Base-by-base conservation (phyloP, 92 coral and sea anemone genomes). In the Palythoa heliodiscus region DNA sequence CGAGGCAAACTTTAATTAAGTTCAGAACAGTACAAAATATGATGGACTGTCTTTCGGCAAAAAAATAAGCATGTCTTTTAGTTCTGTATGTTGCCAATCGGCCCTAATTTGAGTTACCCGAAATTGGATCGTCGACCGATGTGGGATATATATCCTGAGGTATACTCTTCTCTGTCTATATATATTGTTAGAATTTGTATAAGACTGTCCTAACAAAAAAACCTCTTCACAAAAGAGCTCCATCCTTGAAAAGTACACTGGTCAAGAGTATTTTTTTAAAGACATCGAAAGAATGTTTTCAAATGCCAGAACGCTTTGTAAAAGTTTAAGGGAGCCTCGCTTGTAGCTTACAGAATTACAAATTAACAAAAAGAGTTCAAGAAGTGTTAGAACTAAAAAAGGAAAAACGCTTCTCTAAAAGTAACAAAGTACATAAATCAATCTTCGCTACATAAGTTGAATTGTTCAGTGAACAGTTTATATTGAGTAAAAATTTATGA, bases 1-100 rank as follows among this genome's bases (percentile, higher is more conserved):
- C 38, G 48, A 63, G 22, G 74, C 48, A 48, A 80, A 50, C 23
- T 66, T 80, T 64, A 80, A 80, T 78, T 78, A 78, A 80, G 84
- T 64, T 55, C 19, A 10, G 17, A 69, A 69, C 73, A 69, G 73
- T 80, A 48, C 20, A 68, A 66, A 37, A 64, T 80, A 63, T 66
- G 57, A 52, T 63, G 39, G 17, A 16, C n/a, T 64, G 3, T 60
- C 54, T 35, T 25, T 60, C 82, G 14, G 24, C 74, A 17, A 47
- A 23, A 16, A 19, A 19, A 1, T 72, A 47, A 47, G 40, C 0
- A 39, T 22, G 25, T n/a, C 11, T 12, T 72, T 72, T 72, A 72
- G 76, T 39, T 40, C 53, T 69, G 48, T n/a, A 63, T 64, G 35
- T 9, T 24, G 17, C 37, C 7, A 69, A 29, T 37, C 73, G 19